These are phyloP conservation scores for Nasua narica DNA, from an alignment of 2,797 vertebrate genomes.

Conservation along the genomic window DNA sequence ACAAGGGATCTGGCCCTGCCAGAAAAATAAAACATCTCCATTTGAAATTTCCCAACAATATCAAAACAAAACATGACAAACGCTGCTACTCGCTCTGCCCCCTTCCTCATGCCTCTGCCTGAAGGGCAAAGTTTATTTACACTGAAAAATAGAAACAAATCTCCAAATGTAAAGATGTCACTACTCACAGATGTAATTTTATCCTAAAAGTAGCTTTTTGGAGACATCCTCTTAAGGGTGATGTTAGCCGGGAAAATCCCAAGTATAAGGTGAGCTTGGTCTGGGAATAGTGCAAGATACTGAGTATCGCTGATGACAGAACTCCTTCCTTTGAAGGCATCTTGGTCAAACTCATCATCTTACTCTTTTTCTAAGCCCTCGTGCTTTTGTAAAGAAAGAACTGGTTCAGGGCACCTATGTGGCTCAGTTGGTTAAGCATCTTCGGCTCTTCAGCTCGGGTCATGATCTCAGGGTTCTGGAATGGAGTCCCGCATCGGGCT, in stretches of 20 bases:
- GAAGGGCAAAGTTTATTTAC: neutral
- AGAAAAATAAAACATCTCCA: neutral
- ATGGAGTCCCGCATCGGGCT: neutral
- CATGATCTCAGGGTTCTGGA: neutral
- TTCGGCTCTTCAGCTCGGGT: neutral
- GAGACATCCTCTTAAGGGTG: neutral
- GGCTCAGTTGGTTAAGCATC: neutral
- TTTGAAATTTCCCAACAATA: neutral
- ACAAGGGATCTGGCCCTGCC: neutral
- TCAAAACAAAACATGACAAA: neutral
- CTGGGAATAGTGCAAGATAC: neutral
- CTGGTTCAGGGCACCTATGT: neutral
- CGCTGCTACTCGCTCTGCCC: neutral
- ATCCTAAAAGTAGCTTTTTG: neutral
- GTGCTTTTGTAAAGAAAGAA: neutral
- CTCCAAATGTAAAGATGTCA: neutral
- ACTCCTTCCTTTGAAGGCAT: neutral
- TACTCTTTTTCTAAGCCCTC: neutral
- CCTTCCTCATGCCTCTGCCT: neutral
- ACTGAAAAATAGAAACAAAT: neutral
- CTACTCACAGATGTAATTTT: neutral
- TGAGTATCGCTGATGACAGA: neutral
- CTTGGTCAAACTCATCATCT: neutral
- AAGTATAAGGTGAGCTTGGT: neutral
- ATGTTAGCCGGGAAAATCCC: neutral